A percentile compares a stretch with the other conserved stretches of the same genome.
phyloP scores from a whole-genome alignment of 2,888 invertebrate species.

The Tinea pellionella region DNA sequence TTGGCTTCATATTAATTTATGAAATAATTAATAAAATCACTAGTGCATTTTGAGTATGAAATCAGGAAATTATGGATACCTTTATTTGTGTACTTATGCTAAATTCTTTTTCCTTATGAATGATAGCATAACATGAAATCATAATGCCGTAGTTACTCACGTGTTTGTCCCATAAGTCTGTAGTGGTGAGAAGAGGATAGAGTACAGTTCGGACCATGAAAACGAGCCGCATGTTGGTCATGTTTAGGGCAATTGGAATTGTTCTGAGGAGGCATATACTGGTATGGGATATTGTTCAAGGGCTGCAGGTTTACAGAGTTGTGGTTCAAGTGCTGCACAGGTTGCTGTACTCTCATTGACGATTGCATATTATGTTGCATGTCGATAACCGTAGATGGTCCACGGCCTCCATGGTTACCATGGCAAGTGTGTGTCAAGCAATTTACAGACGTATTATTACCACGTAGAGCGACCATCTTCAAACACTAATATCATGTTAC shows the following conservation, averaged over 20 bases:
- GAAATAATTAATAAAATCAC: too few relatives aligned
- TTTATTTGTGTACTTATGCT: too few relatives aligned
- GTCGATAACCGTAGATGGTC: slow-evolving; percentile 41
- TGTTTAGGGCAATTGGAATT: slow-evolving; percentile 37
- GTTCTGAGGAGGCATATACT: slow-evolving; percentile 32
- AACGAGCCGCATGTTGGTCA: slow-evolving; percentile 42
- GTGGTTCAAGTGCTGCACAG: slow-evolving; percentile 35
- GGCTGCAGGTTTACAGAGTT: slow-evolving; percentile 42
- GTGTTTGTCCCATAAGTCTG: slow-evolving; percentile 45
- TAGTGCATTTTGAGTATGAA: not conserved
- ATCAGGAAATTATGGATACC: not conserved
- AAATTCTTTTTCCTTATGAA: too few relatives aligned
- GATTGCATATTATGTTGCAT: slow-evolving; percentile 47
- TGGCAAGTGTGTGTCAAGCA: slow-evolving; percentile 39
- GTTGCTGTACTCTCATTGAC: slow-evolving; percentile 43
- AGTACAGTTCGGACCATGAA: slow-evolving; percentile 43
- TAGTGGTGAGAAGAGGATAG: slow-evolving; percentile 44
- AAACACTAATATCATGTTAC: slow-evolving; percentile 48
- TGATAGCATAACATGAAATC: too few relatives aligned
- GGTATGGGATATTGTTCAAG: slow-evolving; percentile 41
- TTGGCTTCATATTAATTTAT: too few relatives aligned
- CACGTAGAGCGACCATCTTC: slow-evolving; percentile 60
- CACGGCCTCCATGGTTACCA: slow-evolving; percentile 41
- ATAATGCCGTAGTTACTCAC: slow-evolving; percentile 50
- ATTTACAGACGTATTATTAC: slow-evolving; percentile 44